phyloP scores from a whole-genome alignment of 92 coral and sea anemone species.

The Actinernus sp. region DNA sequence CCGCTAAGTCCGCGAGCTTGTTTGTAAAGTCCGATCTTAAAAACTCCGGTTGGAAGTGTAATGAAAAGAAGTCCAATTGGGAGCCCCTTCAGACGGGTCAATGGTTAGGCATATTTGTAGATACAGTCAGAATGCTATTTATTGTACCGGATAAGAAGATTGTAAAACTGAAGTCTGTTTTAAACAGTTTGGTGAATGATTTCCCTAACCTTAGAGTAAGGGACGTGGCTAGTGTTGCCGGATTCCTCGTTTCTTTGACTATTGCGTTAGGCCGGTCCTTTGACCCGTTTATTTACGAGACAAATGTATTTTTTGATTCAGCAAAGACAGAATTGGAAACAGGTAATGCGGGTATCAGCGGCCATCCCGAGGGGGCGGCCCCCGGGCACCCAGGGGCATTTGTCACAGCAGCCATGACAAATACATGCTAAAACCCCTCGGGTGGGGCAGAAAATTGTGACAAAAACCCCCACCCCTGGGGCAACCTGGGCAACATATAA shows the following conservation, averaged over 20 bases:
- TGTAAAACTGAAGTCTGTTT: conserved; percentile 27
- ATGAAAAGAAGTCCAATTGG: conserved; percentile 55
- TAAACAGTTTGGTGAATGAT: conserved; percentile 7
- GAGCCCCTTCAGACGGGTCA: conserved; percentile 56
- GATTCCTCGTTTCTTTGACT: conserved; percentile 36
- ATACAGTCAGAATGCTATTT: conserved; percentile 31
- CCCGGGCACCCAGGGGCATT: no score
- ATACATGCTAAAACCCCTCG: no score
- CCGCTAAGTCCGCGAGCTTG: conserved; percentile 57
- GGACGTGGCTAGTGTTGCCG: conserved; percentile 47
- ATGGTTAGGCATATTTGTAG: conserved; percentile 43
- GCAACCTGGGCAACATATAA: no score
- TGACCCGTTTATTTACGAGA: conserved; percentile 33
- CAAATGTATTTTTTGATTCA: conserved; percentile 44
- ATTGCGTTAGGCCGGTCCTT: conserved; percentile 22
- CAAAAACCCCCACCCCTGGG: no score
- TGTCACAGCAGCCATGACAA: no score
- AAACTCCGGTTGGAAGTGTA: conserved; percentile 25
- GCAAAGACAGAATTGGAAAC: no score
- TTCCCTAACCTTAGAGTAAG: conserved; percentile 53
- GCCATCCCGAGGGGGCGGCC: no score
- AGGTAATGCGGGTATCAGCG: no score
- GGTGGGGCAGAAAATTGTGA: no score
- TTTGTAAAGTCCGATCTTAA: conserved; percentile 51
- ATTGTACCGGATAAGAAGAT: conserved; percentile 42